These are phyloP conservation scores for Montipora cactus DNA, from an alignment of 64 coral and sea anemone species.

Conservation along the genomic window DNA sequence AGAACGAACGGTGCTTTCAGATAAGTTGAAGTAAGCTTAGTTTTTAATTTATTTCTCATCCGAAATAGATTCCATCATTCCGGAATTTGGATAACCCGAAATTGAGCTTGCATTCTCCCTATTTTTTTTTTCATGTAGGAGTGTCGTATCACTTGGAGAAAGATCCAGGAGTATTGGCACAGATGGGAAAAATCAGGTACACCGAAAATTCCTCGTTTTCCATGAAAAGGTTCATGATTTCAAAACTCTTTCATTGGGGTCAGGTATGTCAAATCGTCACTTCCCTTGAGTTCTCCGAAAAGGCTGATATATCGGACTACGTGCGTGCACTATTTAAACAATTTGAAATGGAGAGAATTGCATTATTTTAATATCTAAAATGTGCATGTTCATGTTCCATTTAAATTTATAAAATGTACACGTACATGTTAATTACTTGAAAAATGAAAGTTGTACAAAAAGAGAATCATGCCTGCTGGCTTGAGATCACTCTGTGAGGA, in stretches of 20 bases:
- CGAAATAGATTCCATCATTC: not conserved
- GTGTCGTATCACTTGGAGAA: conserved; percentile 91
- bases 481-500: not conserved
- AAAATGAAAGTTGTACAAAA: not conserved
- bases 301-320: not conserved
- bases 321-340: no score
- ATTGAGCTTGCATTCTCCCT: not conserved
- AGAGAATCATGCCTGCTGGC: not conserved
- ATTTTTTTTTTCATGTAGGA: conserved; percentile 32
- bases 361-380: no score
- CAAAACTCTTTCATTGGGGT: no score
- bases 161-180: conserved; percentile 80
- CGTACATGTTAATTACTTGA: not conserved
- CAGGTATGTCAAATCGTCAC: no score
- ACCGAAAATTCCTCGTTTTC: not conserved
- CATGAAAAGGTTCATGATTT: not conserved
- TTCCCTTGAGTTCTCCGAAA: no score
- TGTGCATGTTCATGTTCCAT: no score
- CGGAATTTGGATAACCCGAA: not conserved
- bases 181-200: conserved; percentile 95
- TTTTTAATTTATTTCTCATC: not conserved
- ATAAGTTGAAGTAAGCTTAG: not conserved
- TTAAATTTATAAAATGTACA: not conserved
- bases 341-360: not conserved
- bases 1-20: not conserved